A percentile compares a stretch with the other conserved stretches of the same genome.
Evolutionary conservation across 2,888 invertebrate genomes (phyloP).

Genomic region (Neelides folsomi): DNA sequence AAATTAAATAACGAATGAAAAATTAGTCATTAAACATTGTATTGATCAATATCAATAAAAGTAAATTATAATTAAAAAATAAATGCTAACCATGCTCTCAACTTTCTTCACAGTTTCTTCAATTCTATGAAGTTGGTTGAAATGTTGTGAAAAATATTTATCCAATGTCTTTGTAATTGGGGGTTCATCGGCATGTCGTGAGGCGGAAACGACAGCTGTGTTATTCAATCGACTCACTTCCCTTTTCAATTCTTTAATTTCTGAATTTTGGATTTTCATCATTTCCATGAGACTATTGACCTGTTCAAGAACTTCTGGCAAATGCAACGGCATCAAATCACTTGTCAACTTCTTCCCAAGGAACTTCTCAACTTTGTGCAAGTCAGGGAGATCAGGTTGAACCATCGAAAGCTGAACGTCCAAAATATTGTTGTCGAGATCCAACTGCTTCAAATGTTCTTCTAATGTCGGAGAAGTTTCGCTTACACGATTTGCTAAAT

Average conservation of each 20-base stretch:
- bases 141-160: conserved; percentile 15
- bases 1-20: no score
- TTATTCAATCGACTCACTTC: conserved; percentile 21
- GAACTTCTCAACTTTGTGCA: no score
- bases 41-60: background rate
- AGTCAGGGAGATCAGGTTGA: no score
- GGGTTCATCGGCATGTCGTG: conserved; percentile 9
- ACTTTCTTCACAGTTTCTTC: conserved; percentile 23
- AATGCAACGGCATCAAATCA: conserved; percentile 9
- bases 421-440: no score
- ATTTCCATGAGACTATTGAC: conserved; percentile 28
- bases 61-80: background rate
- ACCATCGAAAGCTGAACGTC: no score
- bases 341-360: no score
- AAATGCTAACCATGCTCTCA: conserved; percentile 7
- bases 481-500: no score
- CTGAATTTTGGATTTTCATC: conserved; percentile 24
- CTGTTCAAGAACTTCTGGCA: conserved; percentile 24
- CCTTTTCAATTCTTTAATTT: conserved; percentile 29
- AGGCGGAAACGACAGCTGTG: conserved; percentile 3
- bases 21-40: no score
- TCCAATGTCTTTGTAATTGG: conserved; percentile 4
- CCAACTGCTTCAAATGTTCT: no score
- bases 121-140: conserved; percentile 16
- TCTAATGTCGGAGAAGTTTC: no score